Base-by-base conservation (phyloP, 2,888 invertebrate genomes). In the Melanostoma mellinum region DNA sequence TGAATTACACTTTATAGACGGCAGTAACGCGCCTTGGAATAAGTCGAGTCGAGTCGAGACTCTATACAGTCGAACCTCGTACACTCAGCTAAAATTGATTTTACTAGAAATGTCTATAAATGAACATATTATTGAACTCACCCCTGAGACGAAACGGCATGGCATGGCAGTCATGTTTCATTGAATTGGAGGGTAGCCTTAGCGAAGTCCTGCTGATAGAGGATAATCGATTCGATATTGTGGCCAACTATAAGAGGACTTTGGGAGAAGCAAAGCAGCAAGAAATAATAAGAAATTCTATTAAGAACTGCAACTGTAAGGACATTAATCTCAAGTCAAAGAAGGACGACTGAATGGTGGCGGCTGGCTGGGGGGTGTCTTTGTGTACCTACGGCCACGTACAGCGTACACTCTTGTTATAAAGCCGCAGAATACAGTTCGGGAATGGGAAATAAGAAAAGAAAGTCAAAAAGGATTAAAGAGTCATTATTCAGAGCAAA, bases 271-370 rank as follows among this genome's bases (percentile, higher is more conserved):
- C 6, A 60, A 58, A 52, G 36, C 30, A 33, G 10, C 63, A 52
- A 55, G 55, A 10, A 78, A 78, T 74, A 84, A 84, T 73, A 84
- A 74, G 82, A 84, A 84, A 84, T 84, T 84, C 82, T 78, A 74
- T 78, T 84, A 84, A 84, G 78, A 69, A 73, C 65, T 84, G 82
- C 82, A 84, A 84, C 78, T 78, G 82, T 84, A 84, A 78, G 74
- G 82, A 84, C 82, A 84, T 84, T 84, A 84, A 84, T 84, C 78
- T 69, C 63, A 44, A 78, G 78, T 63, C 33, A 52, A 40, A 61
- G 67, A 40, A 80, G 42, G 6, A 53, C 53, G 52, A n/a, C 3
- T 9, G 52, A 36, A 4, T 10, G 20, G 20, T 4, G 20, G 4
- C 10, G 30, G 48, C 48, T 30, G 30, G 30, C 32, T 3, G 20